Evolutionary conservation across 2,797 vertebrate species (phyloP), one percentile per base, ranked within the genome.

Genomic region (Argyrosomus regius): DNA sequence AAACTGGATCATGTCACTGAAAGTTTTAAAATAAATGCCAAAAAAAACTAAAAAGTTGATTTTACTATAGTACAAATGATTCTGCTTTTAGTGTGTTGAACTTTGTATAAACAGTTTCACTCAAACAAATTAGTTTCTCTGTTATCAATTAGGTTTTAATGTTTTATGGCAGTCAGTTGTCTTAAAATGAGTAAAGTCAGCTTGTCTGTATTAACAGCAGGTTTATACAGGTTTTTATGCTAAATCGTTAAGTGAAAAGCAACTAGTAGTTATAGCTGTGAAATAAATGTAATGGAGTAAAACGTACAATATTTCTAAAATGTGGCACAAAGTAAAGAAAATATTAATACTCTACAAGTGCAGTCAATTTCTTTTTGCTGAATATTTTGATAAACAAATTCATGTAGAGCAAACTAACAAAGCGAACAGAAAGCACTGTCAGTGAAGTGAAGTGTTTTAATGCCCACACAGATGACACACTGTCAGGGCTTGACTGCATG

Each of bases 401-500:
- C 1, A 26, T 22, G 4, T 66, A n/a, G 2, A 20, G 12, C 4
- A 72, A 43, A 61, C 45, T 14, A 64, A 50, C 13, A 50, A 7
- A n/a, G 13, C 5, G 5, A 56, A 17, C 4, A 28, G 18, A 59
- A 59, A 48, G 78, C 11, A 22, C 10, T 66, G 28, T 59, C 17
- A 43, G 4, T 43, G 58, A 58, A 41, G 35, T 35, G 2, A 72
- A 62, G 26, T 53, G 49, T 22, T 16, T 54, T 63, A 45, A 41
- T 28, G 20, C 18, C n/a, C 45, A 57, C 45, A 72, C 59, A 64
- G 18, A 62, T 39, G 35, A 3, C 20, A 35, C 7, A 22, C 20
- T 60, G 43, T 24, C 35, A 56, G 26, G 22, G 41, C 35, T 49
- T 74, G 65, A 56, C 61, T 74, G 71, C 58, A 59, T 43, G 12